Percentiles rank a stretch among this genome's conserved stretches.
Evolutionary conservation across 2,888 invertebrate genomes (phyloP).

Genomic region (Chloromyia formosa): DNA sequence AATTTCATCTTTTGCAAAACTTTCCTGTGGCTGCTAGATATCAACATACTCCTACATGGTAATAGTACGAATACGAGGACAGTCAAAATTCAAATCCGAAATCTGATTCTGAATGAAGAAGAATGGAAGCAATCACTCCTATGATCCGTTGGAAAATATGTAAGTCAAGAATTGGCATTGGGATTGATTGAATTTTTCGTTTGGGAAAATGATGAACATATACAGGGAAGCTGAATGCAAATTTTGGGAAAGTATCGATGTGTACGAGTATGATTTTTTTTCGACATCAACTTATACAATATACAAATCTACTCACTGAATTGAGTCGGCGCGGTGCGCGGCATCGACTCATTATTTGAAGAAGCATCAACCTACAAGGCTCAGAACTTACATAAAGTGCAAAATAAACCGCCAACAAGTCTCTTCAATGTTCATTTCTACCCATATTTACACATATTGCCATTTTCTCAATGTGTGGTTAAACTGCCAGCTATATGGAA

Average conservation of each 20-base stretch:
- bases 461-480: no score
- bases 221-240: background rate
- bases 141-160: slow-evolving; percentile 28
- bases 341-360: no score
- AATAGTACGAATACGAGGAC: slow-evolving; percentile 17
- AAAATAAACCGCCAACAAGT: no score
- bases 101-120: background rate
- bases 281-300: background rate
- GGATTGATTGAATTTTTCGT: background rate
- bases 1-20: slow-evolving; percentile 8
- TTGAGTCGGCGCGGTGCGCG: no score
- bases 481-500: no score
- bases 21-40: background rate
- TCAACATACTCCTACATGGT: background rate
- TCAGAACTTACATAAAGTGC: no score
- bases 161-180: slow-evolving; percentile 30
- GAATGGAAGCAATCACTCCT: slow-evolving; percentile 21
- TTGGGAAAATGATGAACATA: background rate
- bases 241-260: background rate
- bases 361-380: no score
- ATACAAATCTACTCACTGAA: no score
- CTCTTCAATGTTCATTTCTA: no score
- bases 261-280: background rate
- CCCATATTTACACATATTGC: no score
- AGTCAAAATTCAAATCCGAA: slow-evolving; percentile 33